Percentiles rank a stretch among this genome's conserved stretches.
Evolutionary conservation across 2,888 invertebrate species (phyloP).

Genomic region (Troilus luridus): DNA sequence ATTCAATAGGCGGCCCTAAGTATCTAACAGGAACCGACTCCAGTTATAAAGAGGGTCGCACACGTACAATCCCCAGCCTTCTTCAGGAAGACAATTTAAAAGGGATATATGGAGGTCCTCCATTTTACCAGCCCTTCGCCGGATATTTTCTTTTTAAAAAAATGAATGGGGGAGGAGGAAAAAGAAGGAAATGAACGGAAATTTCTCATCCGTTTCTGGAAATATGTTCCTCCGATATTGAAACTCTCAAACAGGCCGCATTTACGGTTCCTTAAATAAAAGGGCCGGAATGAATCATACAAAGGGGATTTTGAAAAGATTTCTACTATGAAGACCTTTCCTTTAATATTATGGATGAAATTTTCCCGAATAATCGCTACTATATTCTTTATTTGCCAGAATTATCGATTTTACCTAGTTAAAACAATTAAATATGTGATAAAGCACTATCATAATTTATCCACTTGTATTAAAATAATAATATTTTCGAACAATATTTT

Average conservation of each 20-base stretch:
- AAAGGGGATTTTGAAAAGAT: not conserved
- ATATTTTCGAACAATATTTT: too few species aligned
- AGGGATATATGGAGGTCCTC: conserved; percentile 22
- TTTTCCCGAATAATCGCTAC: not conserved
- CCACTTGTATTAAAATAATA: too few species aligned
- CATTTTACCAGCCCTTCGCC: not conserved
- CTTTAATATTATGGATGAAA: not conserved
- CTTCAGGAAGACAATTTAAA: conserved; percentile 44
- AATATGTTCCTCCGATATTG: conserved; percentile 48
- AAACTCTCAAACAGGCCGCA: conserved; percentile 44
- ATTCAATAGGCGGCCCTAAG: conserved; percentile 19
- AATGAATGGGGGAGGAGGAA: not conserved
- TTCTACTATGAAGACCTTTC: not conserved
- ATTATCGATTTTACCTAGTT: too few species aligned
- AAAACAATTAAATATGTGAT: too few species aligned
- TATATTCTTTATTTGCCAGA: not conserved
- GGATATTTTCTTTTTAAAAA: conserved; percentile 43
- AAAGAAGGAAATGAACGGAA: conserved; percentile 16
- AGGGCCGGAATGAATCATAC: conserved; percentile 16
- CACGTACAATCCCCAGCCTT: conserved; percentile 4
- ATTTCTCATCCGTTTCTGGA: conserved; percentile 11
- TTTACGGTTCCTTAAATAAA: conserved; percentile 36
- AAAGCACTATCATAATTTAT: too few species aligned
- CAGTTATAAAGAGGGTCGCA: not conserved
- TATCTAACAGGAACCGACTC: not conserved